A percentile compares a stretch with the other conserved stretches of the same genome.
These are phyloP conservation scores for Scleropages formosus DNA, from an alignment of 2,797 vertebrate species.

Conservation along the genomic window DNA sequence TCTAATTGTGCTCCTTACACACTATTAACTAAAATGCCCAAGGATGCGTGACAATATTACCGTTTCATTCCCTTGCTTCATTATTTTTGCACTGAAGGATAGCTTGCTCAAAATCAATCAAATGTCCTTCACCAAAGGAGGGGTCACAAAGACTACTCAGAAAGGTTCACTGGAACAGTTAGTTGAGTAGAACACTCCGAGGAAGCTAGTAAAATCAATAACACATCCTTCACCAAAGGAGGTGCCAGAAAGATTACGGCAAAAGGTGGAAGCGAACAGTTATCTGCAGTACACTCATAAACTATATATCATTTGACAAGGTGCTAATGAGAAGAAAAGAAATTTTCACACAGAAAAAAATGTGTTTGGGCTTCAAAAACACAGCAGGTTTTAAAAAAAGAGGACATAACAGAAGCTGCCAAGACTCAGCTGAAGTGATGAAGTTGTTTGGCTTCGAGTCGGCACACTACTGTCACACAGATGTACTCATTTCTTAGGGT, in stretches of 20 bases:
- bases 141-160: not conserved
- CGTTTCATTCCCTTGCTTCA: too few species aligned
- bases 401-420: not conserved
- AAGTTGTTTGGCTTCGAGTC: not conserved
- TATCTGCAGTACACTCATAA: constrained; percentile 1
- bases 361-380: not conserved
- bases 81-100: not conserved
- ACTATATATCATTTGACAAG: constrained; percentile 17
- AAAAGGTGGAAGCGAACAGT: not conserved
- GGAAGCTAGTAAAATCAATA: constrained; percentile 1
- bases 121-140: constrained; percentile 3
- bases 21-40: not conserved
- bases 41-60: not conserved
- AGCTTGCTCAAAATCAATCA: constrained; percentile 1
- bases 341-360: not conserved
- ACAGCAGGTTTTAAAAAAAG: not conserved
- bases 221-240: constrained; percentile 2
- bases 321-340: constrained; percentile 4
- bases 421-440: not conserved
- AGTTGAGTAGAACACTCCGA: too few species aligned
- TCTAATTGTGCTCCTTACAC: not conserved
- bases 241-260: not conserved
- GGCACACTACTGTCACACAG: not conserved
- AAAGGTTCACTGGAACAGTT: constrained; percentile 10
- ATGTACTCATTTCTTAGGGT: not conserved